Evolutionary conservation across 2,888 invertebrate species (phyloP).

Genomic region (Lymantria monacha): DNA sequence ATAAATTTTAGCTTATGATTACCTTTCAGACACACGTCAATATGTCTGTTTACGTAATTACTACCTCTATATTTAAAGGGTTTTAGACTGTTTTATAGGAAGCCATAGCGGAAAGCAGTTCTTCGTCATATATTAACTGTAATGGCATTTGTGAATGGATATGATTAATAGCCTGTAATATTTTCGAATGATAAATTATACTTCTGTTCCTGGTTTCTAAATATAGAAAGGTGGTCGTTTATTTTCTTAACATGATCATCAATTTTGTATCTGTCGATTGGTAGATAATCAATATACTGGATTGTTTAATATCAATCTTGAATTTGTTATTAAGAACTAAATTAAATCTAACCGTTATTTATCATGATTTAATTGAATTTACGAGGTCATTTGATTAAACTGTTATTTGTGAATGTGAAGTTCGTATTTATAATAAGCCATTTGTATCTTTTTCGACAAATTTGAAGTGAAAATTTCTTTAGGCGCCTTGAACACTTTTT

Average conservation of each 20-base stretch:
- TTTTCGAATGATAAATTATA: slow-evolving; percentile 66
- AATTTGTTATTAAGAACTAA: slow-evolving; percentile 32
- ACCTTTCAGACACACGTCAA: slow-evolving; percentile 79
- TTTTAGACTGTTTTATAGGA: slow-evolving; percentile 63
- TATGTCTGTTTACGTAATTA: slow-evolving; percentile 80
- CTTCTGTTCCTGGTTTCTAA: slow-evolving; percentile 61
- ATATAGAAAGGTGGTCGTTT: slow-evolving; percentile 58
- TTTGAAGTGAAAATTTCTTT: no score
- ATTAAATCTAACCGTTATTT: slow-evolving; percentile 29
- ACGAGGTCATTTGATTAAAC: slow-evolving; percentile 12
- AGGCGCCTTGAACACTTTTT: no score
- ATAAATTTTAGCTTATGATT: slow-evolving; percentile 82
- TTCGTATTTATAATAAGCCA: not conserved
- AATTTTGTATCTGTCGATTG: slow-evolving; percentile 45
- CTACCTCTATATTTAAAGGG: slow-evolving; percentile 63
- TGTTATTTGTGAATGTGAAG: not conserved
- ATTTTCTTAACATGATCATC: slow-evolving; percentile 53
- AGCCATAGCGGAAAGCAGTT: slow-evolving; percentile 60
- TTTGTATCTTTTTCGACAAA: not conserved
- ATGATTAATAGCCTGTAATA: slow-evolving; percentile 68
- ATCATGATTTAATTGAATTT: slow-evolving; percentile 22
- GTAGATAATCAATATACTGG: slow-evolving; percentile 33
- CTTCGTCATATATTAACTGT: slow-evolving; percentile 55
- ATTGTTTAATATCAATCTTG: slow-evolving; percentile 34
- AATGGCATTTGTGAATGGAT: slow-evolving; percentile 58